A percentile compares a stretch with the other conserved stretches of the same genome.
Conservation (phyloP, 2,797 vertebrate species). For the Anabacerthia variegaticeps region DNA sequence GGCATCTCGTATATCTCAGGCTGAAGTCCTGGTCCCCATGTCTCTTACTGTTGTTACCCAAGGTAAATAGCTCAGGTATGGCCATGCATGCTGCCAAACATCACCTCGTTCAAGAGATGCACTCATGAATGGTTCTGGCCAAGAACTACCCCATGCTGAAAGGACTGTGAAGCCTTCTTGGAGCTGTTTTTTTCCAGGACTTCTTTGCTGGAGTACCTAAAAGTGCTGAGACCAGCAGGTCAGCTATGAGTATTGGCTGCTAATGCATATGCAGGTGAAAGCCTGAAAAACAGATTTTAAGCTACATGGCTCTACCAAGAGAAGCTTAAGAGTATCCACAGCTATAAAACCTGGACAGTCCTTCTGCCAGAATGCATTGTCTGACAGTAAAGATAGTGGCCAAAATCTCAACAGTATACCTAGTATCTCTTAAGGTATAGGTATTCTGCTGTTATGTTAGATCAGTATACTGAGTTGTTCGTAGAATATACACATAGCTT, state of each 20-base stretch:
- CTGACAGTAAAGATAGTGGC: background rate
- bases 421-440: background rate
- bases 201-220: background rate
- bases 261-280: background rate
- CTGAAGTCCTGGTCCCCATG: background rate
- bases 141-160: background rate
- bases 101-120: background rate
- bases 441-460: background rate
- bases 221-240: background rate
- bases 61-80: background rate
- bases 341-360: background rate
- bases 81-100: background rate
- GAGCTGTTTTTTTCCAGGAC: background rate
- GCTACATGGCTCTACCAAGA: background rate
- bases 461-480: background rate
- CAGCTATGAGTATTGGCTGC: background rate
- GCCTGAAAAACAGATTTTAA: background rate
- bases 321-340: background rate
- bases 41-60: background rate
- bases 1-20: background rate
- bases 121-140: background rate
- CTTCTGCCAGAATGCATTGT: background rate
- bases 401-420: background rate
- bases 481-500: background rate
- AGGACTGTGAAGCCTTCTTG: background rate